Evolutionary conservation across 2,113 vertebrate genomes (phyloP).

Genomic region (Hypanus sabinus): DNA sequence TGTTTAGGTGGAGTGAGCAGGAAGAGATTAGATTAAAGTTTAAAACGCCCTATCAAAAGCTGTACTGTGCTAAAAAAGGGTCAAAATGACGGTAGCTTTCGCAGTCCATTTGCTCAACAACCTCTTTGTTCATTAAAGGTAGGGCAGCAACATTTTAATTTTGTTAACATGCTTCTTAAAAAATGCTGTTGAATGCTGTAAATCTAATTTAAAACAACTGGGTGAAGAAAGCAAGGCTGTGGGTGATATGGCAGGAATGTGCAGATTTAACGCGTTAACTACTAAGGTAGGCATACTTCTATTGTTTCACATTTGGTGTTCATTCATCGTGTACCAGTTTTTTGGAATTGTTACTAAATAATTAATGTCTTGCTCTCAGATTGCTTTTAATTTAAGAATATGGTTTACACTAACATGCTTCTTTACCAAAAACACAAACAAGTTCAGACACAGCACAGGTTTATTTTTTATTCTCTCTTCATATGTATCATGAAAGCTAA

Average conservation of each 20-base stretch:
- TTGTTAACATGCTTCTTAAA: neutral
- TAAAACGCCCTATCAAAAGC: conserved; percentile 13
- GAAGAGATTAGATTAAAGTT: conserved; percentile 33
- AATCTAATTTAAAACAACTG: neutral
- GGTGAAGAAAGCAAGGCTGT: neutral
- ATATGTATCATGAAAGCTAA: neutral
- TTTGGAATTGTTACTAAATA: neutral
- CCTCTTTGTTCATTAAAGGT: neutral
- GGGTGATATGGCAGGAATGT: conserved; percentile 28
- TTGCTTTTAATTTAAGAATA: neutral
- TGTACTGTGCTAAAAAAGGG: neutral
- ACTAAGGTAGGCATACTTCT: neutral
- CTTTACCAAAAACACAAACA: no score
- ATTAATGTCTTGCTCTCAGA: neutral
- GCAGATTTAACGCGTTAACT: conserved; percentile 4
- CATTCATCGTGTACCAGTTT: conserved; percentile 7
- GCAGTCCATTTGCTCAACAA: neutral
- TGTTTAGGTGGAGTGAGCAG: conserved; percentile 27
- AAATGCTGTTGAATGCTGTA: neutral
- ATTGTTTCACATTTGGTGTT: conserved; percentile 19
- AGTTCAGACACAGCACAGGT: neutral
- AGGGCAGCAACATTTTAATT: conserved; percentile 6
- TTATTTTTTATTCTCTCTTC: neutral
- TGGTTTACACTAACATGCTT: neutral
- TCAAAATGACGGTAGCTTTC: conserved; percentile 1